Conservation (phyloP, 2,888 invertebrate genomes). For the Criorhina ranunculi region DNA sequence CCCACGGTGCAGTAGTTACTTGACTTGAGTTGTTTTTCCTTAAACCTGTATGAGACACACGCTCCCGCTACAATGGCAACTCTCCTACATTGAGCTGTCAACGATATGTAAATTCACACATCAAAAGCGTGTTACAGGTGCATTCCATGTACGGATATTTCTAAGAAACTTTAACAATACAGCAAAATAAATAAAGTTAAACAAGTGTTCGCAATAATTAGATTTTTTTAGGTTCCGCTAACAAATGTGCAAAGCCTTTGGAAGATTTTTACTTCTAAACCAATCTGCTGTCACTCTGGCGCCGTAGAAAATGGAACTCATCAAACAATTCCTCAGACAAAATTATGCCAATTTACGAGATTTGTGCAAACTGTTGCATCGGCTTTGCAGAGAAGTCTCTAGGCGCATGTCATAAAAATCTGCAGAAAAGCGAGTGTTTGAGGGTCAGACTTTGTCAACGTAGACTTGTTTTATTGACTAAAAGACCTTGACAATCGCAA, state of each 20-base stretch:
- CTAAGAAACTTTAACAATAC: too few species aligned
- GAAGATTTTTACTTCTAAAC: too few species aligned
- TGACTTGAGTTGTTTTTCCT: too few species aligned
- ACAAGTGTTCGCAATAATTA: not conserved
- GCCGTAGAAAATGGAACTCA: too few species aligned
- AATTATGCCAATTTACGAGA: not conserved
- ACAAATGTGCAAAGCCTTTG: too few species aligned
- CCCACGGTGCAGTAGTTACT: too few species aligned
- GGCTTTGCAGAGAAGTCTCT: not conserved
- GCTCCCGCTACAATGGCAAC: not conserved
- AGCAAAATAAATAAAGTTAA: too few species aligned
- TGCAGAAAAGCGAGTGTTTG: conserved; percentile 9
- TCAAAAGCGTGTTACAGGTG: not conserved
- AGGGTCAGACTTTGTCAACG: not conserved
- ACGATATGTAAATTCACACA: conserved; percentile 4
- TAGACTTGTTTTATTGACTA: conserved; percentile 19
- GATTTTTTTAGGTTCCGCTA: too few species aligned
- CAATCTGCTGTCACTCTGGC: too few species aligned
- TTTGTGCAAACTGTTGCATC: conserved; percentile 43
- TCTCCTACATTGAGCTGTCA: conserved; percentile 17
- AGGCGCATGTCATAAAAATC: conserved; percentile 25
- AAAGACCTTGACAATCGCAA: conserved; percentile 46
- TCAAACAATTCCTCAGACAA: not conserved
- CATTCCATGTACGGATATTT: too few species aligned
- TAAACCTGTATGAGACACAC: too few species aligned